Conservation (phyloP, 35 echinoderm and acorn worm genomes). For the Chiridota heheva region DNA sequence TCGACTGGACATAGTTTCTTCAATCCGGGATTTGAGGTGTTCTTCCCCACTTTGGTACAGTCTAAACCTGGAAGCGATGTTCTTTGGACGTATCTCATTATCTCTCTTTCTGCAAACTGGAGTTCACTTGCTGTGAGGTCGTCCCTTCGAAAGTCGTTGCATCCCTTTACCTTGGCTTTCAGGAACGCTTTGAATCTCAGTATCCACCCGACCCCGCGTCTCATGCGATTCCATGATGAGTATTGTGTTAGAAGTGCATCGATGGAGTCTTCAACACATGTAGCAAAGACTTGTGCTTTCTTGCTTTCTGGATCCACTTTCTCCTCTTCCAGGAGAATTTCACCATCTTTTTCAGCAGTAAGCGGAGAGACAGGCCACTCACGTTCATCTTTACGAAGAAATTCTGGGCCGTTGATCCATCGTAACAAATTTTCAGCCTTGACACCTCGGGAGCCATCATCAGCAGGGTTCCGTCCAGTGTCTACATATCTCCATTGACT, state of each 20-base stretch:
- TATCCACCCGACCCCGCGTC: conserved; percentile 48
- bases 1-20: conserved; percentile 33
- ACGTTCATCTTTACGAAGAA: not conserved
- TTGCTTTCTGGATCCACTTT: conserved; percentile 30
- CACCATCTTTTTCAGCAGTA: not conserved
- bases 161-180: not conserved
- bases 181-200: conserved; percentile 12
- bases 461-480: conserved; percentile 48
- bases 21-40: conserved; percentile 18
- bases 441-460: conserved; percentile 54
- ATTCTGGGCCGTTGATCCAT: conserved; percentile 36
- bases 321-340: no score
- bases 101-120: conserved; percentile 4
- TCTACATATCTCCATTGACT: conserved; percentile 60
- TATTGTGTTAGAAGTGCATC: conserved; percentile 4
- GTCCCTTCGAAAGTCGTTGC: not conserved
- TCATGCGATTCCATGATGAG: conserved; percentile 24
- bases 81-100: conserved; percentile 23
- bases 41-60: not conserved
- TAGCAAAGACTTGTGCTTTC: not conserved
- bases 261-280: not conserved
- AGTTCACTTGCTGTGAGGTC: conserved; percentile 29
- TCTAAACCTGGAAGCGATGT: not conserved
- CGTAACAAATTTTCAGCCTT: not conserved
- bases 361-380: not conserved